Evolutionary conservation across 2,888 invertebrate species (phyloP).

Genomic region (Pyrochroa serraticornis): DNA sequence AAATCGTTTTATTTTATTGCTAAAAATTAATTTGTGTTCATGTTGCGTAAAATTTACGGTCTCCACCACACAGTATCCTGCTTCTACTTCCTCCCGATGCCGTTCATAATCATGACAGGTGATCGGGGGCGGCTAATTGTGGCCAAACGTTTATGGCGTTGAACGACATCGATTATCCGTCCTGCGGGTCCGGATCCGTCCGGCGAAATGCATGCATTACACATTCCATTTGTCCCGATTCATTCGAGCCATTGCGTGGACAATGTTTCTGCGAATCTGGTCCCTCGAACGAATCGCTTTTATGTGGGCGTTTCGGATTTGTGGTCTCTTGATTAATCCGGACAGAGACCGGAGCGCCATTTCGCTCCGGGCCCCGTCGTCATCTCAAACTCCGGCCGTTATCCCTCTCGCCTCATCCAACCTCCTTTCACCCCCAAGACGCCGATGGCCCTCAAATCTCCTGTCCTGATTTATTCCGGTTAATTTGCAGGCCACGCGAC

Average conservation of each 20-base stretch:
- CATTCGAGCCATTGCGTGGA: constrained; percentile 43
- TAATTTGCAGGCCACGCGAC: constrained; percentile 38
- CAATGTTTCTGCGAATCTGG: constrained; percentile 48
- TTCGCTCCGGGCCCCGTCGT: constrained; percentile 38
- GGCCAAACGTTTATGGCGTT: constrained; percentile 26
- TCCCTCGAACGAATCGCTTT: constrained; percentile 49
- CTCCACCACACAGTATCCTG: too few species aligned
- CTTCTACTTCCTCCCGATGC: too few species aligned
- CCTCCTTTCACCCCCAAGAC: constrained; percentile 42
- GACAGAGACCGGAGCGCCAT: constrained; percentile 45
- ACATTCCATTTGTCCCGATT: constrained; percentile 45
- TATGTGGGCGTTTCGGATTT: constrained; percentile 54
- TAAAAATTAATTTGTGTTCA: too few species aligned
- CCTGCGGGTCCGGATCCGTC: not conserved
- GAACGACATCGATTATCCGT: constrained; percentile 29
- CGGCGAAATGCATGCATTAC: constrained; percentile 40
- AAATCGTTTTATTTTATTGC: too few species aligned
- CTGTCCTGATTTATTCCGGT: constrained; percentile 51
- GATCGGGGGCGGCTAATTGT: constrained; percentile 7
- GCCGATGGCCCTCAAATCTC: constrained; percentile 49
- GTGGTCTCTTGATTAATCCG: constrained; percentile 56
- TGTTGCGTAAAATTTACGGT: too few species aligned
- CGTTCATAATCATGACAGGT: not conserved
- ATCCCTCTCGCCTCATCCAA: constrained; percentile 43
- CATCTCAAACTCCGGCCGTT: constrained; percentile 33